phyloP scores from a whole-genome alignment of 2,797 vertebrate species.

The Argyrosomus regius region DNA sequence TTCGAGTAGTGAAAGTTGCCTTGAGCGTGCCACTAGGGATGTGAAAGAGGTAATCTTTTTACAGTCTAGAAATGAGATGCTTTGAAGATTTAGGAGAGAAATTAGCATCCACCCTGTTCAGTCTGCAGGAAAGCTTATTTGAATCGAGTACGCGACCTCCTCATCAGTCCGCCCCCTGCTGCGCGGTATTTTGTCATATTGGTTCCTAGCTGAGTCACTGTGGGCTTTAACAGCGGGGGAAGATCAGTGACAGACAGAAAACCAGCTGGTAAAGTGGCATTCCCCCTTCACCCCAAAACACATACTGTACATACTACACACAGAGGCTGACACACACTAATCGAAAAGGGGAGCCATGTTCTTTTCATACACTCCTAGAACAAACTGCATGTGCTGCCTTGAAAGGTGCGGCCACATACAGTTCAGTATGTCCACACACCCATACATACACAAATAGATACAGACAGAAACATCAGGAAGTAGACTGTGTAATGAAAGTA shows the following conservation, averaged over 20 bases:
- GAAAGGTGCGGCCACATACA: not conserved
- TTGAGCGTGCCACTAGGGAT: not conserved
- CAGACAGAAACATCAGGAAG: not conserved
- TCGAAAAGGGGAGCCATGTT: not conserved
- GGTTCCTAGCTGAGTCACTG: conserved; percentile 47
- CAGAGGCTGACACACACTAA: not conserved
- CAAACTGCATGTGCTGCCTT: not conserved
- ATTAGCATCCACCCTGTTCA: conserved; percentile 26
- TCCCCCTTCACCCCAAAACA: conserved; percentile 15
- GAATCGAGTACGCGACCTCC: conserved; percentile 21
- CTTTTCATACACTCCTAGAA: not conserved
- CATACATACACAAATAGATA: not conserved
- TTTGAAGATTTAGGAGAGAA: conserved; percentile 16
- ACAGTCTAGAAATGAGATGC: not conserved
- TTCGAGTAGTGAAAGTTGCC: not conserved
- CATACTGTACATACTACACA: not conserved
- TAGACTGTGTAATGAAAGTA: not conserved
- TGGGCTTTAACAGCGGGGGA: conserved; percentile 40
- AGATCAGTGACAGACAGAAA: conserved; percentile 43
- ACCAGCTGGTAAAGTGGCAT: conserved; percentile 41
- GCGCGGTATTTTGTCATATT: conserved; percentile 49
- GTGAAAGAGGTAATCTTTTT: not conserved
- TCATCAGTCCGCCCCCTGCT: conserved; percentile 15
- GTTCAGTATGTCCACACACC: not conserved
- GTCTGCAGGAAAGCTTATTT: conserved; percentile 42